phyloP scores from a whole-genome alignment of 2,797 vertebrate species.

The Sebastes cheni region DNA sequence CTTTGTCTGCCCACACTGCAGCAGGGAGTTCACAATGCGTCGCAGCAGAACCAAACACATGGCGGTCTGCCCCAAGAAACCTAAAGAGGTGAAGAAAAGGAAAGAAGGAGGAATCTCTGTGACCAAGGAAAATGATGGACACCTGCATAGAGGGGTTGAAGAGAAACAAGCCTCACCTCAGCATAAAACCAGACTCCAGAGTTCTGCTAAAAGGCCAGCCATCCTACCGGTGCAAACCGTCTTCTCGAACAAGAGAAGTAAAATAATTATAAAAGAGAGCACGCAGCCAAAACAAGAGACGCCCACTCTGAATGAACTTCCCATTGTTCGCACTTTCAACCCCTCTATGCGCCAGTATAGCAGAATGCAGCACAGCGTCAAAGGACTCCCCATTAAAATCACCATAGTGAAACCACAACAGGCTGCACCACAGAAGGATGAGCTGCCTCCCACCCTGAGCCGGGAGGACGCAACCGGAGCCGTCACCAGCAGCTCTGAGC shows the following conservation, averaged over 20 bases:
- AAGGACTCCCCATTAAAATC: conserved; percentile 77
- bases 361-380: conserved; percentile 80
- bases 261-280: conserved; percentile 74
- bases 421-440: conserved; percentile 69
- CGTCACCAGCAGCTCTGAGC: conserved; percentile 84
- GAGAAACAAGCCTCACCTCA: conserved; percentile 84
- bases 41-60: conserved; percentile 96
- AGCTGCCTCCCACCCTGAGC: conserved; percentile 76
- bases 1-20: conserved; percentile 94
- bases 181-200: conserved; percentile 83
- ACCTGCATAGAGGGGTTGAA: conserved; percentile 82
- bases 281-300: conserved; percentile 65
- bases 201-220: conserved; percentile 72
- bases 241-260: conserved; percentile 83
- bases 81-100: conserved; percentile 84
- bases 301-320: conserved; percentile 69
- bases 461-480: conserved; percentile 82
- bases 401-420: conserved; percentile 75
- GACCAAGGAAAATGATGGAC: conserved; percentile 83
- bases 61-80: conserved; percentile 93
- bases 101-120: conserved; percentile 82
- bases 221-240: conserved; percentile 74
- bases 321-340: conserved; percentile 80
- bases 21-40: conserved; percentile 92
- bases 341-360: conserved; percentile 84